Base-by-base conservation (phyloP, 2,113 vertebrate species). In the Neoarius graeffei region DNA sequence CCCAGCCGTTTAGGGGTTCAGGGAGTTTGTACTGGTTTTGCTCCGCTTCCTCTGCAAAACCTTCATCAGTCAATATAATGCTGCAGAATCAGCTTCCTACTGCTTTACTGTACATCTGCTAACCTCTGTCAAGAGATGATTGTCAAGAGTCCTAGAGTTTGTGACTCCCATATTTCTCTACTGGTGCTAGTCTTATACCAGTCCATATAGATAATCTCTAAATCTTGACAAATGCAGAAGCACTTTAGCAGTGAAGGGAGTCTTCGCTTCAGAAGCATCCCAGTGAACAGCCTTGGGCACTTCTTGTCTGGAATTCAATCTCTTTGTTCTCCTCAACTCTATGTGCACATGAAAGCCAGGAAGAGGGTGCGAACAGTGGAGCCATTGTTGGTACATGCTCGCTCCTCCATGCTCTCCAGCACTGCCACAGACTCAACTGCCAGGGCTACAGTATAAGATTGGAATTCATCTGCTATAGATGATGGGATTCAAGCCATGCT, bases 1-100 rank as follows among this genome's bases (percentile, higher is more conserved):
- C 57, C 56, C 50, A 57, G 59, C 27, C 5, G 27, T 52, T 87
- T 87, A 88, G 48, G 27, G 59, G 81, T 89, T 76, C 81, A 67
- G 87, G 66, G 77, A 25, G 74, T 89, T 81, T 85, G 86, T 86
- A 88, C 73, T 92, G 90, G 88, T 79, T 88, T 80, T 84, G 52
- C 52, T 54, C 60, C 42, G 27, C 73, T 88, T 88, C 87, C 87
- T 85, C 14, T 35, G 76, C 82, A 85, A 48, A 84, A 85, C 83
- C 87, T 88, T 88, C 87, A 88, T 88, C 74, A 79, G 82, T 85
- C 82, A 88, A 23, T 88, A 76, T 48, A 19, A 30, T 9, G 20
- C 73, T 88, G 87, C 82, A 84, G 74, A 80, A 84, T 88, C 82
- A 88, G 82, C 73, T 80, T 85, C 87, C 82, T 88, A 80, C 67